These are phyloP conservation scores for Pocillopora verrucosa DNA, from an alignment of 64 coral and sea anemone species.

Conservation along the genomic window DNA sequence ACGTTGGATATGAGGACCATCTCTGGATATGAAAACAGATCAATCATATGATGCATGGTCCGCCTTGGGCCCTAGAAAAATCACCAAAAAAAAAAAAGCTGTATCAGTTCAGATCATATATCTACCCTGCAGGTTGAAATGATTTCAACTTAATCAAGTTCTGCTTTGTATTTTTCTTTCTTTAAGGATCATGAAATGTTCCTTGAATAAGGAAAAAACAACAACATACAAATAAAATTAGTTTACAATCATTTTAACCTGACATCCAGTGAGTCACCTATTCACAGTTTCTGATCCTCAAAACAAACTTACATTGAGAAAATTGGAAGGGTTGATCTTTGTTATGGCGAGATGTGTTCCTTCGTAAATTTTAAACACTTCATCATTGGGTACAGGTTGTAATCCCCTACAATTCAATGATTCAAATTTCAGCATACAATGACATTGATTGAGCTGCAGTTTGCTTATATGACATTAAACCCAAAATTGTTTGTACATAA, in stretches of 20 bases:
- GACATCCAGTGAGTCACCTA: too few relatives aligned
- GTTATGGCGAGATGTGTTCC: conserved; percentile 85
- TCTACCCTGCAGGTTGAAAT: background rate
- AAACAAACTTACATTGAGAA: conserved; percentile 60
- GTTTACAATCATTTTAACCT: too few relatives aligned
- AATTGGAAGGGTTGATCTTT: conserved; percentile 79
- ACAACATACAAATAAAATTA: too few relatives aligned
- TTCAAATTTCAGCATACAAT: background rate
- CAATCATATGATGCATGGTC: conserved; percentile 94
- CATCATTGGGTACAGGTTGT: conserved; percentile 79
- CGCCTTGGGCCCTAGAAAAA: conserved; percentile 51
- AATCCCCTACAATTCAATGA: conserved; percentile 54
- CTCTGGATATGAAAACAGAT: conserved; percentile 95
- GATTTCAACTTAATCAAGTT: too few relatives aligned
- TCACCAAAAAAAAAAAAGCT: background rate
- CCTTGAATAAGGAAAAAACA: too few relatives aligned
- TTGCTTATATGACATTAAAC: too few relatives aligned
- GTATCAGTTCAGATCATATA: background rate
- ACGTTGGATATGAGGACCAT: conserved; percentile 89
- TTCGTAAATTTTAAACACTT: conserved; percentile 80
- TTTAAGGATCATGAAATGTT: too few relatives aligned
- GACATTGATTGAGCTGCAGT: background rate
- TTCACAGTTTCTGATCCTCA: too few relatives aligned
- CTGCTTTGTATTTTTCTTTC: too few relatives aligned
- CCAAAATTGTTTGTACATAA: too few relatives aligned